phyloP scores from a whole-genome alignment of 2,888 invertebrate species.

The Diadegma fenestrale region DNA sequence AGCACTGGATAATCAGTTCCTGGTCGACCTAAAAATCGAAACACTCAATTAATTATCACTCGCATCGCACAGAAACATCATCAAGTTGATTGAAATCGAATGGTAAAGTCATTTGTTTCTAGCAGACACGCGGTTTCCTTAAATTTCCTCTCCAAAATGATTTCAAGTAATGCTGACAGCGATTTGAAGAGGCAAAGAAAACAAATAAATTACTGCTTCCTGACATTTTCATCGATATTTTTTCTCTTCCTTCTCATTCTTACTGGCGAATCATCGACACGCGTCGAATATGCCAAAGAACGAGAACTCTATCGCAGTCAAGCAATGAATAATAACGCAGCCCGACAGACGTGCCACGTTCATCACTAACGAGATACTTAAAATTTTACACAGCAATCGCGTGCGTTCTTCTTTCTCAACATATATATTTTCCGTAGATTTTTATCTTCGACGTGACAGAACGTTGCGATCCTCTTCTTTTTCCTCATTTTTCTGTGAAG shows the following conservation, averaged over 20 bases:
- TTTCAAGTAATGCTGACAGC: neutral
- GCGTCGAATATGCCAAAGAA: conserved; percentile 35
- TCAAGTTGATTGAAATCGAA: neutral
- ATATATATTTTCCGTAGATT: conserved; percentile 35
- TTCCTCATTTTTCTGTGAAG: neutral
- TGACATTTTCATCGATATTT: neutral
- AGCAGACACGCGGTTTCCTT: neutral
- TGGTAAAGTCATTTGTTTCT: no score
- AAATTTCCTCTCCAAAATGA: neutral
- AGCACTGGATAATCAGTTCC: conserved; percentile 96
- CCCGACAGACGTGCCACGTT: conserved; percentile 27
- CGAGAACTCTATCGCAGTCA: conserved; percentile 20
- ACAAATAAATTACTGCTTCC: neutral
- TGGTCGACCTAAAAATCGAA: conserved; percentile 90
- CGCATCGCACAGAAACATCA: neutral
- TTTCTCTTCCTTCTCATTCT: conserved; percentile 13
- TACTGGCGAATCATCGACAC: neutral
- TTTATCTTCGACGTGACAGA: conserved; percentile 33
- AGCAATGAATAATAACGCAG: conserved; percentile 59
- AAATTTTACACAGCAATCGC: conserved; percentile 52
- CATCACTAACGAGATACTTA: conserved; percentile 62
- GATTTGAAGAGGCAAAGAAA: neutral
- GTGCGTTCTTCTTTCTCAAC: conserved; percentile 28
- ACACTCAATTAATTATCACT: neutral
- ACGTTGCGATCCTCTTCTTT: conserved; percentile 7